phyloP scores from a whole-genome alignment of 2,797 vertebrate genomes.

The Poecile montanus region DNA sequence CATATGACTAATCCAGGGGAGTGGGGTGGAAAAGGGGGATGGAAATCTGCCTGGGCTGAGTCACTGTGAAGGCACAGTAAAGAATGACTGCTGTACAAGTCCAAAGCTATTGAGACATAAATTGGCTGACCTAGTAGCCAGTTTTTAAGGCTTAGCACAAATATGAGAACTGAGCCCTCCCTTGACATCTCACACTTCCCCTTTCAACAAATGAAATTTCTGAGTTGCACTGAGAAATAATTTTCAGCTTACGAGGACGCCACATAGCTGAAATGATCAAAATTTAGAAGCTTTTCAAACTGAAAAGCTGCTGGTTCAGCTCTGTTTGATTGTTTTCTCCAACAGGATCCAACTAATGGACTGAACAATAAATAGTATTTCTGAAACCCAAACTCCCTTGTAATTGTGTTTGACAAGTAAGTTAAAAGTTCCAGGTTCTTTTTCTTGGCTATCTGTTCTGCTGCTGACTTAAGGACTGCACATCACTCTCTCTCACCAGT shows the following conservation, averaged over 20 bases:
- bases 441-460: not conserved
- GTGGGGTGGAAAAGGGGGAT: not conserved
- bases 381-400: not conserved
- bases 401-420: slow-evolving; percentile 14
- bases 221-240: not conserved
- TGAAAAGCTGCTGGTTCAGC: slow-evolving; percentile 13
- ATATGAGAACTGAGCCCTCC: not conserved
- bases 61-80: slow-evolving; percentile 10
- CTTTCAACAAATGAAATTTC: not conserved
- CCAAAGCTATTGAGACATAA: slow-evolving; percentile 36
- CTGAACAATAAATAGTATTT: slow-evolving; percentile 3
- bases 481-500: not conserved
- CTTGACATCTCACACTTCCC: not conserved
- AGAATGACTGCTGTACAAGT: not conserved
- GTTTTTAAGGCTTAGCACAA: slow-evolving; percentile 20
- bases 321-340: not conserved
- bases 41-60: slow-evolving; percentile 43
- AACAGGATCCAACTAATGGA: slow-evolving; percentile 14
- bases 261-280: not conserved
- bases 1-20: slow-evolving; percentile 1
- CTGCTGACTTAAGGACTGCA: not conserved
- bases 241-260: not conserved
- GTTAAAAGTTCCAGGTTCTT: slow-evolving; percentile 15
- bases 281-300: not conserved
- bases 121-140: slow-evolving; percentile 10